Evolutionary conservation across 2,797 vertebrate species (phyloP), one percentile per base, ranked within the genome.

Genomic region (Octomys mimax): DNA sequence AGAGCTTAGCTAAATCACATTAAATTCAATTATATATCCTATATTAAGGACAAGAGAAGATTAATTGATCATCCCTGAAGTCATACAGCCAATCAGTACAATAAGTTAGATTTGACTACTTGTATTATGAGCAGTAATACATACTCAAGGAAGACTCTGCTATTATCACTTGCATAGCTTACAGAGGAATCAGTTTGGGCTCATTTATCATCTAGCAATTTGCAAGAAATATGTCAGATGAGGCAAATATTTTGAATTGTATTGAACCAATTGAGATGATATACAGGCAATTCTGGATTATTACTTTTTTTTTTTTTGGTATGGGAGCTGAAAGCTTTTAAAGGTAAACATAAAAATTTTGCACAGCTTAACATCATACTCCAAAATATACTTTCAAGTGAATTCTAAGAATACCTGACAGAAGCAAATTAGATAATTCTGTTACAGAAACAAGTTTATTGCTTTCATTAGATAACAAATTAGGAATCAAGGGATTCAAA

Each of bases 161-260:
- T 46, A 21, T 52, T 84, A 18, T 87, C 14, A 85, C 6, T 61
- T 28, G n/a, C 11, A 77, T 1, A 84, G 3, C 22, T 82, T 84
- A 64, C 73, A 79, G 49, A 73, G 11, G 36, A 86, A 91, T 33
- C 21, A 33, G 66, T 95, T 95, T 83, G 1, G 9, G 26, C 70
- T 92, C 66, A 93, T 83, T 96, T 92, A 79, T 86, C 77, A 78
- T 70, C 49, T 79, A 96, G 75, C 7, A 86, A 92, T 87, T 66
- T 19, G 6, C 18, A 80, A 22, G 49, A 3, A 92, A 71, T 89
- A 93, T 8, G 18, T 82, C 82, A 96, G 62, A 92, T 68, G n/a
- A 94, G 87, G 24, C 0, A 3, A 84, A 95, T 92, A 75, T 71
- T 88, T 49, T 70, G 46, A 81, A n/a, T 96, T 64, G 39, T 61